phyloP scores from a whole-genome alignment of 2,113 vertebrate genomes.

The Martes martes region DNA sequence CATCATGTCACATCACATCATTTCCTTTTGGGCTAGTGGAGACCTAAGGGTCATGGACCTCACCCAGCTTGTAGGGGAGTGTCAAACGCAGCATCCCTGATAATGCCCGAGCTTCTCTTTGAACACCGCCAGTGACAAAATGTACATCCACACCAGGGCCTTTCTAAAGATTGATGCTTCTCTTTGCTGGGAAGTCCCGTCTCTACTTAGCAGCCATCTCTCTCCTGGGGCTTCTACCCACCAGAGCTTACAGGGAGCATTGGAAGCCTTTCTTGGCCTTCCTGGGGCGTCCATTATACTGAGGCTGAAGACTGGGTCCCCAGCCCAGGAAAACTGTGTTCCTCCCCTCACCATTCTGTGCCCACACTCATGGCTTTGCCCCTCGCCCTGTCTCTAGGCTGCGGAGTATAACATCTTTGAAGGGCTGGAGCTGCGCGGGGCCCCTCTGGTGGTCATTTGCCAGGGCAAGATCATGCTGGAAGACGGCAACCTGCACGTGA shows the following conservation, averaged over 20 bases:
- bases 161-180: not conserved
- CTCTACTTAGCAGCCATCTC: not conserved
- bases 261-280: not conserved
- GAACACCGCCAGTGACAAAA: not conserved
- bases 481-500: conserved; percentile 92
- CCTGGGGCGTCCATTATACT: not conserved
- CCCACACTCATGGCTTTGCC: not conserved
- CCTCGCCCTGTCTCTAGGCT: conserved; percentile 78
- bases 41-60: not conserved
- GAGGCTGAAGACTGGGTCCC: not conserved
- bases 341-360: rapidly evolving
- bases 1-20: not conserved
- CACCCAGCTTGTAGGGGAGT: rapidly evolving
- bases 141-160: not conserved
- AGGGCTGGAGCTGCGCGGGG: conserved; percentile 95
- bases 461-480: conserved; percentile 97
- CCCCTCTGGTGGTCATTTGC: conserved; percentile 93
- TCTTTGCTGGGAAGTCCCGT: not conserved
- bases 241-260: not conserved
- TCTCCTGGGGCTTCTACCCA: not conserved
- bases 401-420: conserved; percentile 98
- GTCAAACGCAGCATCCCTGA: not conserved
- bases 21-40: not conserved
- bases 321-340: not conserved
- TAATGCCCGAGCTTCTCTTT: not conserved